Conservation (phyloP, 2,888 invertebrate genomes). For the Hemithea aestivaria region DNA sequence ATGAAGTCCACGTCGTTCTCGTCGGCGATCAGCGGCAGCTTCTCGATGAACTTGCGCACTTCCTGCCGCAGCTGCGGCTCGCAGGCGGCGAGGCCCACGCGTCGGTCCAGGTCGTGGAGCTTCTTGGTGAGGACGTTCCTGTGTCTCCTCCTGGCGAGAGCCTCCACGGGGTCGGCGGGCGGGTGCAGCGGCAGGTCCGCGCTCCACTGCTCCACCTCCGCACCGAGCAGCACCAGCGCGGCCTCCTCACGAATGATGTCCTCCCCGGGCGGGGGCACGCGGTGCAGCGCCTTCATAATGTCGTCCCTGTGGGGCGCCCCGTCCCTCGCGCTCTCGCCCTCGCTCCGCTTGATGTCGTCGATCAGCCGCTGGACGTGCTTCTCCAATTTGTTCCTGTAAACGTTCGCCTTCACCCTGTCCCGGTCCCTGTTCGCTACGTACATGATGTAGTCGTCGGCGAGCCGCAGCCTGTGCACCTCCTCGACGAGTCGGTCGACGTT, state of each 20-base stretch:
- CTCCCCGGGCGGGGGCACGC: constrained; percentile 48
- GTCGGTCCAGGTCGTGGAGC: constrained; percentile 41
- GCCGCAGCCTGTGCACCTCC: constrained; percentile 39
- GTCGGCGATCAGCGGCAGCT: constrained; percentile 35
- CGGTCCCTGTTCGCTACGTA: constrained; percentile 39
- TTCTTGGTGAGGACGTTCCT: constrained; percentile 46
- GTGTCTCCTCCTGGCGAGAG: constrained; percentile 34
- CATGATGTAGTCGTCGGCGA: constrained; percentile 51
- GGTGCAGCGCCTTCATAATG: constrained; percentile 42
- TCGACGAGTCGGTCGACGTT: constrained; percentile 33
- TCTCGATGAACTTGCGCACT: constrained; percentile 37
- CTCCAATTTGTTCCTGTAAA: constrained; percentile 45
- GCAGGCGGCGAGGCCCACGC: constrained; percentile 21
- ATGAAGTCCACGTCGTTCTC: constrained; percentile 38
- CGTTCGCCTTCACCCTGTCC: constrained; percentile 41
- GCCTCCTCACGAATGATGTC: constrained; percentile 48
- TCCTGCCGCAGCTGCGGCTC: constrained; percentile 38
- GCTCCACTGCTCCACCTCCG: constrained; percentile 58
- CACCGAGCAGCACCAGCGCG: constrained; percentile 46
- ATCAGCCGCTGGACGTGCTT: constrained; percentile 39
- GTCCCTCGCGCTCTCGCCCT: constrained; percentile 33
- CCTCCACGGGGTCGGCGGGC: constrained; percentile 28
- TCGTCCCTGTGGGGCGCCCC: constrained; percentile 38
- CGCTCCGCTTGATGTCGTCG: constrained; percentile 37
- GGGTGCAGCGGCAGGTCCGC: constrained; percentile 42